Evolutionary conservation across 1,140 invertebrate genomes (phyloP).

Genomic region (Calosoma granatense): DNA sequence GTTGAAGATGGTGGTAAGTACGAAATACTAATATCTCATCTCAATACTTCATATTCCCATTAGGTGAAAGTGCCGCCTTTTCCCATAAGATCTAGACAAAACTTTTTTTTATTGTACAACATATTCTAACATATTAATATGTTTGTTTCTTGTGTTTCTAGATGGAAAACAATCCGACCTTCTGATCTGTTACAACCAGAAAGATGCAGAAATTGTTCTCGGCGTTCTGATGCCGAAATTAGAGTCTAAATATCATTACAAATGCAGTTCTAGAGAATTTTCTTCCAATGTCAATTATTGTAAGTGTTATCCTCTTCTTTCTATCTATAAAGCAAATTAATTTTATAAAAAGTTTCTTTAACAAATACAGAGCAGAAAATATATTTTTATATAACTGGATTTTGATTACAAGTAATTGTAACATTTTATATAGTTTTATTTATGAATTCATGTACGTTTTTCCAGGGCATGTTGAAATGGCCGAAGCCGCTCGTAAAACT

Average conservation of each 20-base stretch:
- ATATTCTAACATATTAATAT: neutral
- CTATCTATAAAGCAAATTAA: neutral
- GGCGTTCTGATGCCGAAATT: conserved; percentile 29
- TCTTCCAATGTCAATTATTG: conserved; percentile 22
- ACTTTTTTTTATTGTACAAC: neutral
- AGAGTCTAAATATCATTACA: conserved; percentile 27
- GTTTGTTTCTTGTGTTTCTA: neutral
- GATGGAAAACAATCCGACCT: conserved; percentile 31
- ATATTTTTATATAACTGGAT: conserved; percentile 4
- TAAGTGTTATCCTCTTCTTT: conserved; percentile 26
- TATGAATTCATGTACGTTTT: too few species aligned
- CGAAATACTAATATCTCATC: too few species aligned
- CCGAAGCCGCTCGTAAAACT: conserved; percentile 19
- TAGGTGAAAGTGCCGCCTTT: too few species aligned
- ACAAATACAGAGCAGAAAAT: neutral
- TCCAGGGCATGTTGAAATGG: conserved; percentile 25
- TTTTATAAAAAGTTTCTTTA: neutral
- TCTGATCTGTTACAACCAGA: conserved; percentile 26
- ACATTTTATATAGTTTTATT: too few species aligned
- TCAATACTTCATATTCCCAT: too few species aligned
- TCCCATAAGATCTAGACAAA: too few species aligned
- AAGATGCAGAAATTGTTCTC: conserved; percentile 27
- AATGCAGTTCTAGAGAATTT: conserved; percentile 23
- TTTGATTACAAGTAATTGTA: too few species aligned
- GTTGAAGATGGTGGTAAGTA: conserved; percentile 21